Conservation (phyloP, 2,888 invertebrate species). For the Acleris literana region DNA sequence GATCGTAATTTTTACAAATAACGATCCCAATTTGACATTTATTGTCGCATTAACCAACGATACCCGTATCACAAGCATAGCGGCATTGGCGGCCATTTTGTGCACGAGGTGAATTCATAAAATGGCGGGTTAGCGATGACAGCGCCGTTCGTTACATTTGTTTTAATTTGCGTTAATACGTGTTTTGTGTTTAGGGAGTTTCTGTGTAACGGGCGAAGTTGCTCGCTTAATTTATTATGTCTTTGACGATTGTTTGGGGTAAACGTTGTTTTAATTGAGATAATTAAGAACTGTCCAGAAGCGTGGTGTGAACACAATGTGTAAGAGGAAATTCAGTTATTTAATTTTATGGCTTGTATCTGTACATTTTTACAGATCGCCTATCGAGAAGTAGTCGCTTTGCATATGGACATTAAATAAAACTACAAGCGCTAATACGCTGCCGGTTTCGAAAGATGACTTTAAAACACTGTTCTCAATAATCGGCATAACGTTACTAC, state of each 20-base stretch:
- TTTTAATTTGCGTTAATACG: conserved; percentile 44
- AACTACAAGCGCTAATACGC: too few species aligned
- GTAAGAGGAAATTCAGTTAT: too few species aligned
- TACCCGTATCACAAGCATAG: conserved; percentile 62
- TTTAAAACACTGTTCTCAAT: too few species aligned
- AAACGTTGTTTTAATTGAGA: conserved; percentile 30
- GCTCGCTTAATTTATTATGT: conserved; percentile 35
- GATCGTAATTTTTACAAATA: conserved; percentile 76
- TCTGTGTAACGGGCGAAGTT: conserved; percentile 19
- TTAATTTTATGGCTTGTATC: too few species aligned
- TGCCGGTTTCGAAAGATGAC: too few species aligned
- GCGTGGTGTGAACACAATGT: too few species aligned
- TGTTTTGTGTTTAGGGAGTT: conserved; percentile 39
- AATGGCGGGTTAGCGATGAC: conserved; percentile 60
- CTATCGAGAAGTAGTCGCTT: too few species aligned
- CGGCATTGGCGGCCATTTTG: conserved; percentile 71
- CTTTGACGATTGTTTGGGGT: conserved; percentile 29
- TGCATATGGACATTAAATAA: too few species aligned
- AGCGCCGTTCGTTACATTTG: conserved; percentile 40
- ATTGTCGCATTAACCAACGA: conserved; percentile 70
- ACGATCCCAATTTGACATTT: conserved; percentile 78
- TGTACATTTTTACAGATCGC: too few species aligned
- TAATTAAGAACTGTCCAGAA: neutral
- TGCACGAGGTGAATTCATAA: conserved; percentile 65
- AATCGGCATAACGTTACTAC: too few species aligned